Evolutionary conservation across 2,113 vertebrate species (phyloP).

Genomic region (Aspiorhynchus laticeps): DNA sequence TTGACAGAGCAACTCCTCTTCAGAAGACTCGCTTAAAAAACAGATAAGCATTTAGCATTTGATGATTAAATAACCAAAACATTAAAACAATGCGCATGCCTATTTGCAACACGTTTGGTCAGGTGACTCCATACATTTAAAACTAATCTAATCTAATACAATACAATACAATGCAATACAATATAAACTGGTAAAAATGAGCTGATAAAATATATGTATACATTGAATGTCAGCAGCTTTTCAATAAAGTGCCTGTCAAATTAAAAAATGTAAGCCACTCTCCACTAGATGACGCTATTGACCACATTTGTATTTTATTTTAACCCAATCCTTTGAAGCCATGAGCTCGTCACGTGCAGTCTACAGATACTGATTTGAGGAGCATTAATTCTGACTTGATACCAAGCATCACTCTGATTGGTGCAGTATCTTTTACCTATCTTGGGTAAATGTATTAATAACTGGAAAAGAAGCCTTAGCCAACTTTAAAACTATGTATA

Average conservation of each 20-base stretch:
- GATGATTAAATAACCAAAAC: background rate
- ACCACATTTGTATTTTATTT: background rate
- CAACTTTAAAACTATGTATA: too few relatives aligned
- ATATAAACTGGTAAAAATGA: background rate
- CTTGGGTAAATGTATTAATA: too few relatives aligned
- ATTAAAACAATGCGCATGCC: background rate
- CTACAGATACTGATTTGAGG: background rate
- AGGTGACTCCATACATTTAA: background rate
- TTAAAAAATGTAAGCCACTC: background rate
- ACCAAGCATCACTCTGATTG: background rate
- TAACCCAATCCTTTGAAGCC: background rate
- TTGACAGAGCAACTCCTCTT: background rate
- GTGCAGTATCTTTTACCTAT: too few relatives aligned
- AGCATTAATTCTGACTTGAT: background rate
- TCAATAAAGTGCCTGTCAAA: background rate
- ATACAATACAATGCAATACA: background rate
- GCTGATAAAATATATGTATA: background rate
- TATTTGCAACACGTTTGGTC: background rate
- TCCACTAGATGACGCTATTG: background rate
- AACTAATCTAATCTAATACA: background rate
- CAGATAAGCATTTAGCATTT: background rate
- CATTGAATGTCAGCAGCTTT: background rate
- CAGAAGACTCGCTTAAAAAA: background rate
- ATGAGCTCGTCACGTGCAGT: background rate
- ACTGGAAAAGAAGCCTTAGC: too few relatives aligned